Evolutionary conservation across 2,113 vertebrate species (phyloP), one percentile per base, ranked within the genome.

Genomic region (Xyrauchen texanus): DNA sequence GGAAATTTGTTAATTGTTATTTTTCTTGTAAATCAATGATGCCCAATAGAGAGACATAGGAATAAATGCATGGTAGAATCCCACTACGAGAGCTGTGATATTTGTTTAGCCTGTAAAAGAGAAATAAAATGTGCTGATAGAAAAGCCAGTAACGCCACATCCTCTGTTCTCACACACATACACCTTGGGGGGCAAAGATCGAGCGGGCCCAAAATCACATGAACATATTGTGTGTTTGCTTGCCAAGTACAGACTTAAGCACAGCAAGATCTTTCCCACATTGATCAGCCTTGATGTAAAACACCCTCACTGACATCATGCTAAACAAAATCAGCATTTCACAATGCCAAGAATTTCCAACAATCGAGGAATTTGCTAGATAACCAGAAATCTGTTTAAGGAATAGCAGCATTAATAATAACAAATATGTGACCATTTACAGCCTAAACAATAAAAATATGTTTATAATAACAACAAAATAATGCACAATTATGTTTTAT

Each of bases 191-290:
- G 55, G 62, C 57, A 71, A 64, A 52, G 47, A 62, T 80, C 34
- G 55, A 77, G 74, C 63, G 71, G 68, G 79, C 82, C 68, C 68
- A 65, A 72, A 80, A 77, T 72, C 68, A 69, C 68, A 77, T 83
- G 82, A 83, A 83, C 82, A 83, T 83, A 83, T 83, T 83, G 78
- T 80, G 82, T 77, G 78, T 80, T 77, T 67, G 63, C 82, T 64
- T 83, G 82, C 82, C 78, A 80, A 80, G 78, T 68, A 67, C 62
- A 77, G 68, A 72, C 73, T 63, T 76, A 76, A 66, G 62, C 74
- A 76, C 82, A 80, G 82, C 82, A 83, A 44, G 78, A 80, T 68
- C 42, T 77, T 80, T 77, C 82, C 73, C 73, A 83, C 78, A 83
- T 66, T 47, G 78, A 80, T 77, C 82, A 80, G 78, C 60, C 77